Percentiles rank a stretch among this genome's conserved stretches.
Conservation (phyloP, 1,140 invertebrate species). For the Cydia pomonella region DNA sequence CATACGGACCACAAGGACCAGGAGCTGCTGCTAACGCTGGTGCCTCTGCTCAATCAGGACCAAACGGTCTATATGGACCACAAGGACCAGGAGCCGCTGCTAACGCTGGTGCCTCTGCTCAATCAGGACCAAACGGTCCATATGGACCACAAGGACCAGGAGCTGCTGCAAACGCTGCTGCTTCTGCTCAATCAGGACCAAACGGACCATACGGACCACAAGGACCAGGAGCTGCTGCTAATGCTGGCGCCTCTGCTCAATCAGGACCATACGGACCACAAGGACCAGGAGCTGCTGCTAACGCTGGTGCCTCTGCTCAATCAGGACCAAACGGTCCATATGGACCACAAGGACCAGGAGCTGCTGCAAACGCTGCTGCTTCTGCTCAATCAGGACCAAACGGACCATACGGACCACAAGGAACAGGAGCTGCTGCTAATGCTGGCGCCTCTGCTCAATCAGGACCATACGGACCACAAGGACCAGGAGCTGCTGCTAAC, state of each 20-base stretch:
- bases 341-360: conserved; percentile 26
- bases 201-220: not conserved
- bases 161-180: too few species aligned
- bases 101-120: too few species aligned
- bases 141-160: too few species aligned
- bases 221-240: conserved; percentile 4
- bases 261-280: conserved; percentile 9
- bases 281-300: conserved; percentile 9
- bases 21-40: conserved; percentile 14
- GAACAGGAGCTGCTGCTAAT: not conserved
- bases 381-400: not conserved
- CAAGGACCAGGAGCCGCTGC: not conserved
- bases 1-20: not conserved
- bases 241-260: not conserved
- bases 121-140: too few species aligned
- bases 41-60: conserved; percentile 7
- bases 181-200: not conserved
- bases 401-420: not conserved
- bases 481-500: not conserved
- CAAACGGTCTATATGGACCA: conserved; percentile 26
- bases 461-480: conserved; percentile 33
- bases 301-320: not conserved
- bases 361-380: not conserved
- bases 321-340: conserved; percentile 11
- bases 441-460: conserved; percentile 5